phyloP scores from a whole-genome alignment of 2,113 vertebrate species.

The Ciconia maguari region DNA sequence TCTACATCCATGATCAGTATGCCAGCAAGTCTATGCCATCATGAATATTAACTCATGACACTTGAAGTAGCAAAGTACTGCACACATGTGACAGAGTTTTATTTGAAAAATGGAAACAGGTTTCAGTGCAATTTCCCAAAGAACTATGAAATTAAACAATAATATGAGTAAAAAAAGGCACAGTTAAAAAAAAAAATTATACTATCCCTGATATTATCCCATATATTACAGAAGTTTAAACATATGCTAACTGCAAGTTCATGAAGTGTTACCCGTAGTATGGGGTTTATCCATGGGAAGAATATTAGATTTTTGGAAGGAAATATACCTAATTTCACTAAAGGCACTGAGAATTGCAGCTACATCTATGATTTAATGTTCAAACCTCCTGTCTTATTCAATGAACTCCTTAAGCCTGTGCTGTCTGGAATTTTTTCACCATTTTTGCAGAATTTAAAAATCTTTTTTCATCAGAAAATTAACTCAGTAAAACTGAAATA shows the following conservation, averaged over 20 bases:
- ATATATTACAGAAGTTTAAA: not conserved
- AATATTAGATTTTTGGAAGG: not conserved
- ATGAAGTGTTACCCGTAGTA: not conserved
- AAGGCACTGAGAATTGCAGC: not conserved
- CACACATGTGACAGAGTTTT: not conserved
- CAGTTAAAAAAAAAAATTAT: not conserved
- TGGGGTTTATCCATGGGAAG: not conserved
- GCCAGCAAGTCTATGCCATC: not conserved
- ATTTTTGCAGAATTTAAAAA: not conserved
- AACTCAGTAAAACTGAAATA: not conserved
- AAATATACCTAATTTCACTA: not conserved
- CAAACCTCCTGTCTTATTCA: not conserved
- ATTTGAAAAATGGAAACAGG: not conserved
- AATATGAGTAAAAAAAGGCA: not conserved
- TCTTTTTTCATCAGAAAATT: not conserved
- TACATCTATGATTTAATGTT: not conserved
- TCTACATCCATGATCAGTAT: not conserved
- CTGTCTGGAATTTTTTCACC: not conserved
- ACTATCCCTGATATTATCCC: not conserved
- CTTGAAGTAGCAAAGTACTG: not conserved
- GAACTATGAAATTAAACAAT: not conserved
- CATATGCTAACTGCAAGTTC: not conserved
- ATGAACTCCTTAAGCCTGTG: not conserved
- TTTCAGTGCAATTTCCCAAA: not conserved
- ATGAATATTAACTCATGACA: not conserved